These are phyloP conservation scores for Aphrophora alni DNA, from an alignment of 2,888 invertebrate species.

Conservation along the genomic window DNA sequence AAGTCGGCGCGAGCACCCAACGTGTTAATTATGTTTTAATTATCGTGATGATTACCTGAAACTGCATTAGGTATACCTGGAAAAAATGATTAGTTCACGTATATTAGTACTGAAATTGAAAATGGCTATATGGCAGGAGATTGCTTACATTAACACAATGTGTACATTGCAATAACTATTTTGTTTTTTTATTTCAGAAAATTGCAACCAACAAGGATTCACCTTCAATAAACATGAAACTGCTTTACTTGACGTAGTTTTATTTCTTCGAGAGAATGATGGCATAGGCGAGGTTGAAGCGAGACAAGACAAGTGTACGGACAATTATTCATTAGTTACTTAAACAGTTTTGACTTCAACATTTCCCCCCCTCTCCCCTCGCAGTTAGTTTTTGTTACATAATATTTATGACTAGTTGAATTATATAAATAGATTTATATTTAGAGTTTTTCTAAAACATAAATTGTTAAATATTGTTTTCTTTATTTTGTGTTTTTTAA, in stretches of 20 bases:
- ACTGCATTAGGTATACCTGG: too few species aligned
- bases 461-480: conserved; percentile 3
- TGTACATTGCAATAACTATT: too few species aligned
- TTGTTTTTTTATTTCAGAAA: background rate
- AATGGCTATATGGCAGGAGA: too few species aligned
- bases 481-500: background rate
- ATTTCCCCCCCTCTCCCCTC: background rate
- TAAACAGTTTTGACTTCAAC: background rate
- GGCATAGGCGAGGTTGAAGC: background rate
- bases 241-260: background rate
- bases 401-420: conserved; percentile 3
- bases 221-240: background rate
- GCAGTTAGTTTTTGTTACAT: background rate
- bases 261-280: background rate
- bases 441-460: background rate
- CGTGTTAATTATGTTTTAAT: too few species aligned
- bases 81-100: too few species aligned
- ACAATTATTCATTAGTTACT: background rate
- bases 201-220: background rate
- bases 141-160: too few species aligned
- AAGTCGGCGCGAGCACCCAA: too few species aligned
- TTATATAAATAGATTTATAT: conserved; percentile 7
- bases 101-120: too few species aligned
- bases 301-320: background rate
- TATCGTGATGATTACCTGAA: too few species aligned